phyloP scores from a whole-genome alignment of 2,888 invertebrate species.

The Apantesis nais region DNA sequence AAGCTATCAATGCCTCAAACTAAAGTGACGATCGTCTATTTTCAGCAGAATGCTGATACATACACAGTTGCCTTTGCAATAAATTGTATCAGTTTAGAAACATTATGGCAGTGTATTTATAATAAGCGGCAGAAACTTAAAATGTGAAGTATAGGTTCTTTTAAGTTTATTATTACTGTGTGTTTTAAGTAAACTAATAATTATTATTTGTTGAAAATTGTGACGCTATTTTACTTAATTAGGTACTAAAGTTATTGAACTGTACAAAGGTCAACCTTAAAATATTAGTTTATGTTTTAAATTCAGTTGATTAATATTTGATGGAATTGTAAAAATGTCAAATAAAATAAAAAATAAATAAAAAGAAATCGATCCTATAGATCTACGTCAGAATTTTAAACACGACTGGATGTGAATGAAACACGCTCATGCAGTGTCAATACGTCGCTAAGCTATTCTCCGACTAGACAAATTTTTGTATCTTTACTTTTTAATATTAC shows the following conservation, averaged over 20 bases:
- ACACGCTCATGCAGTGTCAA: background rate
- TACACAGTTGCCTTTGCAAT: constrained; percentile 17
- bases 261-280: too few relatives aligned
- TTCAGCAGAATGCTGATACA: background rate
- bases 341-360: background rate
- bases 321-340: background rate
- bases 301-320: background rate
- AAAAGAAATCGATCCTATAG: background rate
- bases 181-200: too few relatives aligned
- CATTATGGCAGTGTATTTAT: too few relatives aligned
- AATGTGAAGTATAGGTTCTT: too few relatives aligned
- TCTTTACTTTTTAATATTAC: too few relatives aligned
- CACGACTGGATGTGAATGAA: background rate
- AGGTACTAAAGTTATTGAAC: too few relatives aligned
- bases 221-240: too few relatives aligned
- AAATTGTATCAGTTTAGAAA: constrained; percentile 16
- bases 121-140: too few relatives aligned
- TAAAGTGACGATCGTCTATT: constrained; percentile 20
- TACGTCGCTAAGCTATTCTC: background rate
- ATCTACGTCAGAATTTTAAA: background rate
- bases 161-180: too few relatives aligned
- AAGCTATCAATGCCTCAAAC: constrained; percentile 29
- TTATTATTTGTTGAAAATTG: too few relatives aligned
- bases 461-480: background rate
- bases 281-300: background rate